Base-by-base conservation (phyloP, 2,797 vertebrate species). In the Hirundo rustica region DNA sequence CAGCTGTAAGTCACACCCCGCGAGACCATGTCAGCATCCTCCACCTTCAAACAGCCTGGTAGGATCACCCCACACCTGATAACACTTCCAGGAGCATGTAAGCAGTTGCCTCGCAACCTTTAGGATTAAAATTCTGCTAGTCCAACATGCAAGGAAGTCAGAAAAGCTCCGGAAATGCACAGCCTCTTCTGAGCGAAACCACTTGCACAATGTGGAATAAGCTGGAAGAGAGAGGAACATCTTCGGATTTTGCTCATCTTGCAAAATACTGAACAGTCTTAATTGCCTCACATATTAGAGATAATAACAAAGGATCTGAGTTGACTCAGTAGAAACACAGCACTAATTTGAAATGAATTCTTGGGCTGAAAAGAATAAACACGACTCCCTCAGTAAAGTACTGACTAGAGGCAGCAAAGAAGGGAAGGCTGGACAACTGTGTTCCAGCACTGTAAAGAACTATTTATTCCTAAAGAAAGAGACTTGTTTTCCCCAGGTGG, bases 41-140 rank as follows among this genome's bases (percentile, higher is more conserved):
- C 68, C 75, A 71, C 51, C 82, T 64, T 85, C 78, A 81, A 70
- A 80, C 7, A 4, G 51, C 75, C 62, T 78, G n/a, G n/a, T 1
- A 68, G 38, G 75, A 89, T 92, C 85, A 89, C 36, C 42, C 79
- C 66, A 58, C 9, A 70, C n/a, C 40, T 75, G 76, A 53, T 34
- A 92, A 88, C 3, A 4, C 55, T 78, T 65, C 18, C 55, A 72
- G 47, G 44, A 78, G 61, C 85, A 90, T 53, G 42, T 7, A 89
- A 36, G n/a, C 81, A 68, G 58, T 3, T 75, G 65, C 51, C 68
- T 87, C 4, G 3, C n/a, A 88, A 72, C 42, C 47, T 83, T 40
- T 16, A 65, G 54, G 65, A 93, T 93, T 92, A 86, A 81, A 76
- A 81, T 93, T 70, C 50, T 84, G 79, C 79, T 82, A 66, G 58